A percentile compares a stretch with the other conserved stretches of the same genome.
phyloP scores from a whole-genome alignment of 2,113 vertebrate species.

The Aegotheles bennettii region DNA sequence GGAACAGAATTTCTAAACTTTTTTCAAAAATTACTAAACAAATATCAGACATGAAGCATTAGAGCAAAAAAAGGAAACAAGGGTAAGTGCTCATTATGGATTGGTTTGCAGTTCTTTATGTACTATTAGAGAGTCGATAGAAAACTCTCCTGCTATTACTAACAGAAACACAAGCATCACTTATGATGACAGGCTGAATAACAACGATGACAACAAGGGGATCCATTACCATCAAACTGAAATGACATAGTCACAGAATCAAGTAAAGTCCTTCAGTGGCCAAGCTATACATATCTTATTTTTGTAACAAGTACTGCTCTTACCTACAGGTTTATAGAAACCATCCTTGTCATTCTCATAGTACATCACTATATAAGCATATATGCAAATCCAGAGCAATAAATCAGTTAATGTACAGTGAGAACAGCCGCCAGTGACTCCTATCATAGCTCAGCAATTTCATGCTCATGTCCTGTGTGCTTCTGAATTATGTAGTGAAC shows the following conservation, averaged over 20 bases:
- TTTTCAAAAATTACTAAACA: background rate
- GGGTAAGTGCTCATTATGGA: constrained; percentile 17
- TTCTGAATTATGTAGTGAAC: background rate
- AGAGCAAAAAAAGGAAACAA: constrained; percentile 9
- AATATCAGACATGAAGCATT: constrained; percentile 11
- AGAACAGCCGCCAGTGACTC: background rate
- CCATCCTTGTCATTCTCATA: background rate
- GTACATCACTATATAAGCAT: background rate
- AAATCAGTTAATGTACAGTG: background rate
- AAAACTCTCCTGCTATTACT: constrained; percentile 37
- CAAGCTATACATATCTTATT: background rate
- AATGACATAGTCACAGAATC: background rate
- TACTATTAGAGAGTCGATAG: constrained; percentile 26
- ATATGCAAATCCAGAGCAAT: background rate
- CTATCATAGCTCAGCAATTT: background rate
- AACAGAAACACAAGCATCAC: constrained; percentile 32
- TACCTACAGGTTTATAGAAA: background rate
- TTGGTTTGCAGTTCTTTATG: constrained; percentile 33
- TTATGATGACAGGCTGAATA: constrained; percentile 29
- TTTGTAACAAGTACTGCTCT: background rate
- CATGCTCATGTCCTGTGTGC: background rate
- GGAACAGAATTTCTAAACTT: constrained; percentile 19
- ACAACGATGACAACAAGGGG: background rate
- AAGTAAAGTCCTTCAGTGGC: background rate
- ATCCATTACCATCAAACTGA: constrained; percentile 17